phyloP scores from a whole-genome alignment of 2,888 invertebrate species.

The Alitta virens region DNA sequence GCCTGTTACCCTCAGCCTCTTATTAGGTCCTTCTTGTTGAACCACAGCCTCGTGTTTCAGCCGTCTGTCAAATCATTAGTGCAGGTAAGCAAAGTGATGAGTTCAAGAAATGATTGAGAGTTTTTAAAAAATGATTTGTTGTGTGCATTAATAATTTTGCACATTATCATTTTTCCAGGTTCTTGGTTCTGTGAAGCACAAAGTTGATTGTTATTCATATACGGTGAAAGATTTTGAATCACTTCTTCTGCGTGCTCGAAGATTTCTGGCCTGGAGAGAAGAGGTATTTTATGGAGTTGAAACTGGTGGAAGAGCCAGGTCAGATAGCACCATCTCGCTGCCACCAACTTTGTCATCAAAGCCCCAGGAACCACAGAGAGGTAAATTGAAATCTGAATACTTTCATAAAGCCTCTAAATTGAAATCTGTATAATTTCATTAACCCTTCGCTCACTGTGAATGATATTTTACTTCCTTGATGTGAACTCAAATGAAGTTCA shows the following conservation, averaged over 20 bases:
- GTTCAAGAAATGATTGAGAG: no score
- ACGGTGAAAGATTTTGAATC: conserved; percentile 60
- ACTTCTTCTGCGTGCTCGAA: conserved; percentile 74
- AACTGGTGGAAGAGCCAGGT: conserved; percentile 2
- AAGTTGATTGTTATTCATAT: conserved; percentile 71
- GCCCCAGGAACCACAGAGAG: background rate
- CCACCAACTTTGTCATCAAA: background rate
- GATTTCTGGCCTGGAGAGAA: conserved; percentile 63
- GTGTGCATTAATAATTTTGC: background rate
- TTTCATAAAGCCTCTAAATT: no score
- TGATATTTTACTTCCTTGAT: no score
- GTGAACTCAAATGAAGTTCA: no score
- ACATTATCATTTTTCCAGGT: conserved; percentile 61
- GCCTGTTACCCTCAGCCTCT: conserved; percentile 87
- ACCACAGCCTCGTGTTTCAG: conserved; percentile 80
- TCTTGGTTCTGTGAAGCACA: conserved; percentile 76
- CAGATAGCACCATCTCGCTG: conserved; percentile 10
- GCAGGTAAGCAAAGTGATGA: conserved; percentile 65
- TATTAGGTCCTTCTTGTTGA: conserved; percentile 81
- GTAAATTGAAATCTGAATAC: no score
- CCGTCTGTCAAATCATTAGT: conserved; percentile 87
- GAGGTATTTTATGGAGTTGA: conserved; percentile 9
- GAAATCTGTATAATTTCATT: no score
- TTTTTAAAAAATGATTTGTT: background rate
- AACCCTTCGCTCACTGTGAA: no score